Percentiles rank a stretch among this genome's conserved stretches.
Evolutionary conservation across 2,113 vertebrate genomes (phyloP).

Genomic region (Rhinogobius similis): DNA sequence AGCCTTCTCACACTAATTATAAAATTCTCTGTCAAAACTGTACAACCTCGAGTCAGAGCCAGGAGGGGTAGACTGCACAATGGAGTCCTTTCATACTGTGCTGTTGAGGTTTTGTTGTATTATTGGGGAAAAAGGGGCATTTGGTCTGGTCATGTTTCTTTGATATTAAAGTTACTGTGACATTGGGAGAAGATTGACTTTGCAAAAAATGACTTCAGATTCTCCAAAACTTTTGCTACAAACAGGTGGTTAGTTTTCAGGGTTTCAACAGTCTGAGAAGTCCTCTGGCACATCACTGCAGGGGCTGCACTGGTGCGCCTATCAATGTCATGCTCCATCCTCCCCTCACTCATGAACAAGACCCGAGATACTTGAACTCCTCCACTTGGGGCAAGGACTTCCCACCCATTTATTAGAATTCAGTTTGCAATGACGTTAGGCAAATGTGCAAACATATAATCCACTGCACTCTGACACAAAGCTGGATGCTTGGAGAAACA

Average conservation of each 20-base stretch:
- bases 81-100: background rate
- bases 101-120: background rate
- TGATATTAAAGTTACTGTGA: background rate
- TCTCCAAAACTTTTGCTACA: background rate
- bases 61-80: background rate
- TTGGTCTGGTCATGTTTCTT: background rate
- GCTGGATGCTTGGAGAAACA: no score
- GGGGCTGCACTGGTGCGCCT: no score
- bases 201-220: background rate
- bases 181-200: background rate
- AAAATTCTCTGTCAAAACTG: conserved; percentile 8
- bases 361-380: no score
- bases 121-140: background rate
- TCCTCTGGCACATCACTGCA: no score
- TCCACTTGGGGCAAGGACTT: no score
- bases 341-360: no score
- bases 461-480: no score
- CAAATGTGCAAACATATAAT: no score
- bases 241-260: background rate
- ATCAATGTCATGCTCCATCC: no score
- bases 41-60: background rate
- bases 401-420: no score
- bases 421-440: no score
- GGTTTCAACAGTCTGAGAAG: no score
- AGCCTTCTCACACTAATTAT: conserved; percentile 6